Evolutionary conservation across 2,113 vertebrate genomes (phyloP).

Genomic region (Sitta europaea): DNA sequence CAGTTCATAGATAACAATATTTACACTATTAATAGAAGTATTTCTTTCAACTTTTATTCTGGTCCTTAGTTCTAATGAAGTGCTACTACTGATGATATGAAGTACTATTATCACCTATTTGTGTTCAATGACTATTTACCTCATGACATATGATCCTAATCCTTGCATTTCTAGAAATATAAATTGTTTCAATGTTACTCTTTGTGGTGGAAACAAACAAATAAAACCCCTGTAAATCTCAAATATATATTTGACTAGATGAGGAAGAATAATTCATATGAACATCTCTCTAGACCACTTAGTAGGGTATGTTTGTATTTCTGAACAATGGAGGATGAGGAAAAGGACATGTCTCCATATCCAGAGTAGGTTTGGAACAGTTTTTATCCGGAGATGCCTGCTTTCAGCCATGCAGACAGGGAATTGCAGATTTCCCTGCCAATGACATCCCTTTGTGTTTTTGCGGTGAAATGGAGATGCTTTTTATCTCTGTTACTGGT

Average conservation of each 20-base stretch:
- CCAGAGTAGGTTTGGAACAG: neutral
- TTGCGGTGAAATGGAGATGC: neutral
- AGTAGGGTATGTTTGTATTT: neutral
- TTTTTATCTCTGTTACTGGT: neutral
- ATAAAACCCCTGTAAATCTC: neutral
- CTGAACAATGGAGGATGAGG: neutral
- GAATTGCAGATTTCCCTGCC: neutral
- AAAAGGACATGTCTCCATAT: neutral
- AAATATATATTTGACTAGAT: neutral
- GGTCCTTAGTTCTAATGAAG: neutral
- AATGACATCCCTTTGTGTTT: neutral
- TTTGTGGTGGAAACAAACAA: neutral
- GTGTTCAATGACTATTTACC: neutral
- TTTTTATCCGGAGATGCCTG: neutral
- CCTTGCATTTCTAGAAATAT: constrained; percentile 15
- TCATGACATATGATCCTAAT: neutral
- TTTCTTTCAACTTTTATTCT: constrained; percentile 35
- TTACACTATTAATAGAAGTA: neutral
- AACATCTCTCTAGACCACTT: neutral
- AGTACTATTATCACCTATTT: neutral
- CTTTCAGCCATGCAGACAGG: neutral
- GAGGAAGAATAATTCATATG: neutral
- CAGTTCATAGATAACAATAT: constrained; percentile 31
- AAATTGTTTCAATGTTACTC: neutral
- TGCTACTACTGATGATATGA: constrained; percentile 21